These are phyloP conservation scores for Carcinoscorpius rotundicauda DNA, from an alignment of 1,140 invertebrate species.

Conservation along the genomic window DNA sequence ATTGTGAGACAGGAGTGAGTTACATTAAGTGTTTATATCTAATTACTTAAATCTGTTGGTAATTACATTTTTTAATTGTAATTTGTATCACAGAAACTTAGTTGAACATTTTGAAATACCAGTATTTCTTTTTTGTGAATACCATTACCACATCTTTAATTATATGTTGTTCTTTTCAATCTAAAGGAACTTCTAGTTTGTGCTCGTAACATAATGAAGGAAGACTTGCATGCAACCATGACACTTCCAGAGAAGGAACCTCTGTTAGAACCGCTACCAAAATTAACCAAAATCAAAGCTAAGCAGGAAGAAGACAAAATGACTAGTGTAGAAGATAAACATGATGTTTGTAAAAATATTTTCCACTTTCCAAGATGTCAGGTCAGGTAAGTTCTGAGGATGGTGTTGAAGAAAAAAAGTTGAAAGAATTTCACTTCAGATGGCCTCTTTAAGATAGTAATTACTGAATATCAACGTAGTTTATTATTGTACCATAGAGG, in stretches of 20 bases:
- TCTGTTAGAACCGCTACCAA: background rate
- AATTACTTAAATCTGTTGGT: background rate
- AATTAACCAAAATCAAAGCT: background rate
- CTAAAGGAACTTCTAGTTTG: constrained; percentile 46
- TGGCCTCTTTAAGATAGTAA: background rate
- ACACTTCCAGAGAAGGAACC: constrained; percentile 35
- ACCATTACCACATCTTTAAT: background rate
- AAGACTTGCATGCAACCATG: constrained; percentile 64
- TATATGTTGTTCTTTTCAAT: too few relatives aligned
- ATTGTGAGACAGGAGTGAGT: too few relatives aligned
- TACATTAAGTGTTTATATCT: background rate
- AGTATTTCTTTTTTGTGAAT: background rate
- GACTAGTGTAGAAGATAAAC: constrained; percentile 12
- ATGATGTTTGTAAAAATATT: constrained; percentile 26
- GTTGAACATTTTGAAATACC: background rate
- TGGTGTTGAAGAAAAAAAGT: background rate
- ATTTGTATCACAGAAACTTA: background rate
- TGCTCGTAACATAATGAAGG: constrained; percentile 59
- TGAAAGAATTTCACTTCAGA: background rate
- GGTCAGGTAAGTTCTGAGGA: constrained; percentile 40
- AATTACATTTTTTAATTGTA: background rate
- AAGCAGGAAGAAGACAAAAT: constrained; percentile 10
- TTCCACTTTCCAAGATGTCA: constrained; percentile 47
- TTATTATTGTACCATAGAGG: background rate
- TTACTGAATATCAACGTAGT: background rate